Evolutionary conservation across 2,797 vertebrate species (phyloP), one percentile per base, ranked within the genome.

Genomic region (Alcedo atthis): DNA sequence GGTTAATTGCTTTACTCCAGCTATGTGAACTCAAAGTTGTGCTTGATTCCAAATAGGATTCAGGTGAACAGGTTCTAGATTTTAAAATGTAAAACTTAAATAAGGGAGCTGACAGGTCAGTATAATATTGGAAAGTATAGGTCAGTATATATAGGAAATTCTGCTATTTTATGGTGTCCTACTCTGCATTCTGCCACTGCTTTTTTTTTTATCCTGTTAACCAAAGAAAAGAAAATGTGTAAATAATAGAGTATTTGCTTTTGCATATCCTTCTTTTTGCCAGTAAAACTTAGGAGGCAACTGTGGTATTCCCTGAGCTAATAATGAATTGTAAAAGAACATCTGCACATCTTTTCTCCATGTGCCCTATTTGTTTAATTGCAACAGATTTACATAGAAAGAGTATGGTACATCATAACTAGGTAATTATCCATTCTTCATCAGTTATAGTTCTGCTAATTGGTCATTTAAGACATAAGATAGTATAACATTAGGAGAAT

Each of bases 351-450:
- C 92, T 94, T 92, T 96, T 96, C 95, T 96, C 68, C 80, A 82
- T 96, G 93, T 93, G 92, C 83, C 68, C 95, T 96, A 69, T 97
- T 97, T 96, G 93, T 97, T 95, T 97, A 98, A 97, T 97, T 97
- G 96, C 96, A 81, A 79, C 81, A 90, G 89, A 95, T 94, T 97
- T 95, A 94, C 96, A 96, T 81, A 97, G 96, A 95, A 96, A 93
- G 94, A 97, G 94, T 94, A 88, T 94, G 77, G 85, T 95, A 96
- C 91, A 95, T 97, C 93, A 94, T 96, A 97, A 96, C 96, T 88
- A 97, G 94, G 93, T 94, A 97, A 97, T 98, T 97, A 97, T 94
- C 96, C 84, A 87, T 97, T 97, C 96, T 97, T 97, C 85, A 93
- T 96, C 95, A 95, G 96, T 97, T 97, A 95, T 95, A 70, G 61